Percentiles rank a stretch among this genome's conserved stretches.
These are phyloP conservation scores for Argyresthia goedartella DNA, from an alignment of 2,888 invertebrate genomes.

Conservation along the genomic window DNA sequence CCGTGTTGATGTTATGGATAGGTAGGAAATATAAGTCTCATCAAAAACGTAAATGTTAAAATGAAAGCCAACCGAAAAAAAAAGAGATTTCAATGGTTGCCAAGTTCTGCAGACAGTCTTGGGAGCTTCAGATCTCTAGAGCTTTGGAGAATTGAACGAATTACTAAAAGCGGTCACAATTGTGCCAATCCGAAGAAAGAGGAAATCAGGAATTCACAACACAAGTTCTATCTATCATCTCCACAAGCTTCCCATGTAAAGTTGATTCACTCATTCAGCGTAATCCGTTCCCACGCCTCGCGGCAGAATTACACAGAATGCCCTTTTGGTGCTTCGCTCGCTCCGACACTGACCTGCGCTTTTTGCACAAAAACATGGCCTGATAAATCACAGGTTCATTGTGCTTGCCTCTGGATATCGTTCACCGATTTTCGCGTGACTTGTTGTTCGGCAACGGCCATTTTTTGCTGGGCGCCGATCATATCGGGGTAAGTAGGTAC, in stretches of 20 bases:
- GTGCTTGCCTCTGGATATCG: conserved; percentile 46
- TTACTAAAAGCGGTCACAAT: too few relatives aligned
- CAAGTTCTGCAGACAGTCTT: too few relatives aligned
- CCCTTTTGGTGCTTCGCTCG: conserved; percentile 66
- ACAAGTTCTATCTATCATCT: neutral
- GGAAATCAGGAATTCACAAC: too few relatives aligned
- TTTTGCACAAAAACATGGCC: conserved; percentile 61
- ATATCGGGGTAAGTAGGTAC: conserved; percentile 27
- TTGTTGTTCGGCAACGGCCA: conserved; percentile 28
- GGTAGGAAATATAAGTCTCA: too few relatives aligned
- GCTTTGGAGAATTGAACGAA: too few relatives aligned
- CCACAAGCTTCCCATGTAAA: neutral
- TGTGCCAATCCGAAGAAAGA: too few relatives aligned
- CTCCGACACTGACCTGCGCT: conserved; percentile 58
- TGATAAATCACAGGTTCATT: conserved; percentile 64
- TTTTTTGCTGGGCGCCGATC: conserved; percentile 50
- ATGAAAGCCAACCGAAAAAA: too few relatives aligned
- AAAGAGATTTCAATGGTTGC: too few relatives aligned
- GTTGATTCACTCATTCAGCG: conserved; percentile 6
- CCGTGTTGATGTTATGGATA: too few relatives aligned
- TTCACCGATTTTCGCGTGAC: conserved; percentile 36
- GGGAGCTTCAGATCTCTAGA: too few relatives aligned
- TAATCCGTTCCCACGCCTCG: conserved; percentile 53
- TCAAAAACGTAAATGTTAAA: too few relatives aligned
- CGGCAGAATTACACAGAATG: conserved; percentile 60